Evolutionary conservation across 1,140 invertebrate genomes (phyloP), one percentile per base, ranked within the genome.

Genomic region (Agraylea sexmaculata): DNA sequence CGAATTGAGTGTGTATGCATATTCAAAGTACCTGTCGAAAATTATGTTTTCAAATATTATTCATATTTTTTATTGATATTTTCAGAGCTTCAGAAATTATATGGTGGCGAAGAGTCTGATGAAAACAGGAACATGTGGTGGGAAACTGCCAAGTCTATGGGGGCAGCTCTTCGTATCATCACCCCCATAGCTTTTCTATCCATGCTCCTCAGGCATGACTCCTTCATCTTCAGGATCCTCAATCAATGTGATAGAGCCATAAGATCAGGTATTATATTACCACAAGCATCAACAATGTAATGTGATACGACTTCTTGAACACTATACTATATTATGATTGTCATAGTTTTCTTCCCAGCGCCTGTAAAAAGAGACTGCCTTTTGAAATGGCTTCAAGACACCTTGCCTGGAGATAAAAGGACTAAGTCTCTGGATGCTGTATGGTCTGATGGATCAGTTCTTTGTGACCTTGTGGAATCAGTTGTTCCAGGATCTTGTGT

Each of bases 361-460:
- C 59, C 62, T 42, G 58, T 62, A 37, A 58, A 66, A 38, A 60
- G 60, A 40, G 51, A 63, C 39, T 45, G 53, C 6, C 53, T 64
- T 2, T 40, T 69, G 37, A 43, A 56, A 59, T 69, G 66, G 66
- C 54, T 69, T 19, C 56, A 53, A 21, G 57, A 60, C 12, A 52
- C 51, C 2, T 59, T 60, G 4, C 56, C 60, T 0, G 55, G 62
- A 28, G 48, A 58, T 20, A 55, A 59, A 22, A 59, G 47, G 22
- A 25, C 33, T 8, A 28, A 57, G 23, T 51, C 56, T 25, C 34
- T 66, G 41, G 62, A 64, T 35, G 55, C 60, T 7, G 57, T 73
- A 12, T 74, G 72, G 72, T 53, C 56, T 2, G 69, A 74, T 45
- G 72, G 72, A 15, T 70, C 69, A 50, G 58, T 73, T 15, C 50